Percentiles rank a stretch among this genome's conserved stretches.
Conservation (phyloP, 2,797 vertebrate species). For the Erethizon dorsatum region DNA sequence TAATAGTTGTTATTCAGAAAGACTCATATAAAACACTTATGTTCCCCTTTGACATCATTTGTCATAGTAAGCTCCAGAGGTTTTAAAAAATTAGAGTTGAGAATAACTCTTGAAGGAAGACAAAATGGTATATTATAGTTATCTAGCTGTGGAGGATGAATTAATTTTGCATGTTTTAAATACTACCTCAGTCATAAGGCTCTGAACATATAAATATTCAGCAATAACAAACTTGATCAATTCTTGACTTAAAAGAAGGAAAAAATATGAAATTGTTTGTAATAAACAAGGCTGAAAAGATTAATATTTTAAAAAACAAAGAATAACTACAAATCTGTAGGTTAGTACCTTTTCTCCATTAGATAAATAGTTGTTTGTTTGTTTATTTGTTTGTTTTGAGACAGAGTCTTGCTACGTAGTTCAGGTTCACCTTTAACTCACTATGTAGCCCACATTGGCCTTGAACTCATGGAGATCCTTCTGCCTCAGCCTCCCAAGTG, state of each 20-base stretch:
- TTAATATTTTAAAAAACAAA: background rate
- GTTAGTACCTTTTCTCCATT: background rate
- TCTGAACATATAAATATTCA: background rate
- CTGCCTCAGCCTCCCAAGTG: background rate
- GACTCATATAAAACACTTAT: background rate
- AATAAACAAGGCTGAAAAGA: background rate
- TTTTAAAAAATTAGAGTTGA: constrained; percentile 38
- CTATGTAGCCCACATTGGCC: background rate
- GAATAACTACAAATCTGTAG: background rate
- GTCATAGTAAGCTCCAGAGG: background rate
- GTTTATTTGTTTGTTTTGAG: background rate
- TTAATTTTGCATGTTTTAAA: constrained; percentile 8
- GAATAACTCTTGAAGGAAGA: background rate
- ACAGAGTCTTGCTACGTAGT: background rate
- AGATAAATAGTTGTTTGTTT: background rate
- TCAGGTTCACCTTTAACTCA: background rate
- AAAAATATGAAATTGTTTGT: constrained; percentile 6
- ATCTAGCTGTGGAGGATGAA: background rate
- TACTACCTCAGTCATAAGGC: background rate
- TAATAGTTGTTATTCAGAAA: background rate
- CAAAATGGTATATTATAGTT: background rate
- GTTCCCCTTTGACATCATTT: background rate
- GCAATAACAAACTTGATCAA: background rate
- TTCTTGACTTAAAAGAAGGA: background rate
- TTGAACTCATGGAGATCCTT: background rate